phyloP scores from a whole-genome alignment of 2,797 vertebrate genomes.

The Sebastiscus tertius region DNA sequence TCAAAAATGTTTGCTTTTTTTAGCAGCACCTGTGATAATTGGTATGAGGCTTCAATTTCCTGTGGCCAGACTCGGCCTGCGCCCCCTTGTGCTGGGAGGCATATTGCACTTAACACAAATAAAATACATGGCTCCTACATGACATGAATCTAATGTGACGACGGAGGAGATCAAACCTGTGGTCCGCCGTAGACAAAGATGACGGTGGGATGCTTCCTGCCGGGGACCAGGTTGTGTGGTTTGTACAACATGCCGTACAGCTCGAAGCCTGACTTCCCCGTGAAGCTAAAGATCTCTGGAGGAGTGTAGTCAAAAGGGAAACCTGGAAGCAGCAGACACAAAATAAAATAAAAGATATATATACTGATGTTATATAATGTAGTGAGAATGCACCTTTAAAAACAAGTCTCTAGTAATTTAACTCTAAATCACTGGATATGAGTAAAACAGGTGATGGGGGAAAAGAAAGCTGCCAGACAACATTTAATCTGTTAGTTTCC shows the following conservation, averaged over 20 bases:
- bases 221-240: slow-evolving; percentile 88
- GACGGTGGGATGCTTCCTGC: slow-evolving; percentile 93
- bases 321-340: slow-evolving; percentile 67
- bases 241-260: slow-evolving; percentile 97
- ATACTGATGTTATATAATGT: not conserved
- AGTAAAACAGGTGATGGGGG: not conserved
- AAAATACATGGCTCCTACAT: too few relatives aligned
- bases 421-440: not conserved
- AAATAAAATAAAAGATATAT: not conserved
- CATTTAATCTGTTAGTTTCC: not conserved
- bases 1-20: too few relatives aligned
- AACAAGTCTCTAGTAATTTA: too few relatives aligned
- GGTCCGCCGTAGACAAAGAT: slow-evolving; percentile 96
- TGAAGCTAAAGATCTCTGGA: slow-evolving; percentile 95
- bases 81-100: too few relatives aligned
- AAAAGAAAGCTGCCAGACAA: not conserved
- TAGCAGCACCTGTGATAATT: too few relatives aligned
- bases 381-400: not conserved
- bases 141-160: not conserved
- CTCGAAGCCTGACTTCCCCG: slow-evolving; percentile 87
- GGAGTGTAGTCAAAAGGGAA: slow-evolving; percentile 87
- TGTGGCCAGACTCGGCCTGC: too few relatives aligned
- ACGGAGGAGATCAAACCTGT: slow-evolving; percentile 82
- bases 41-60: too few relatives aligned
- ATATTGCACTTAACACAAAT: too few relatives aligned